Evolutionary conservation across 2,113 vertebrate species (phyloP), one percentile per base, ranked within the genome.

Genomic region (Gymnorhina tibicen): DNA sequence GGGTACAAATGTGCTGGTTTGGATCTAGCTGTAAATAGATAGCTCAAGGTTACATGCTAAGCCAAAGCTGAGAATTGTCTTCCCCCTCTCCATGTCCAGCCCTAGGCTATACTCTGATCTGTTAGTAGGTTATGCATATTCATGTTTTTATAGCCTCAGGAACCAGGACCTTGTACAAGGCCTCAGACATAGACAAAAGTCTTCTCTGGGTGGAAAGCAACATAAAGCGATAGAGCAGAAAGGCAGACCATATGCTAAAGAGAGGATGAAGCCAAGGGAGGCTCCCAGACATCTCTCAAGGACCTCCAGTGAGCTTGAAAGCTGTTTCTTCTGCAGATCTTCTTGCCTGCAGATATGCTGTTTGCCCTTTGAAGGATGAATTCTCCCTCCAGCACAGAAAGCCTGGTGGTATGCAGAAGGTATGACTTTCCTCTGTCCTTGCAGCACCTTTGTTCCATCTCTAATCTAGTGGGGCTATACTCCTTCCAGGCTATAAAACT

Each of bases 61-160:
- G 24, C 53, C 59, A 84, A 85, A 90, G 23, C 46, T 76, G 85
- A 91, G 67, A 94, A 87, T 22, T 85, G 42, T 41, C 87, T 94
- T 95, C 44, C 50, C 56, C 30, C 10, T 91, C 27, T 87, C n/a
- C 37, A 62, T 77, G 75, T 93, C 64, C 75, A 88, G 85, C 78
- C 90, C 59, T 74, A 90, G 90, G 90, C 85, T 80, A 93, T 60
- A 85, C 72, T 93, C 82, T 88, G 85, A 92, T 91, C 86, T 81
- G 21, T 62, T 84, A 84, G 80, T 32, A 22, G 42, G 64, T 77
- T 81, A 91, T 87, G 76, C 80, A 95, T 91, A 95, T 93, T 91
- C 95, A 95, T 90, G 78, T 76, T 91, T 89, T 80, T 72, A 89
- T 94, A 91, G 90, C 87, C 87, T 87, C 50, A 83, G 91, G 75